Percentiles rank a stretch among this genome's conserved stretches.
Conservation (phyloP, 2,888 invertebrate genomes). For the Drosophila recens region DNA sequence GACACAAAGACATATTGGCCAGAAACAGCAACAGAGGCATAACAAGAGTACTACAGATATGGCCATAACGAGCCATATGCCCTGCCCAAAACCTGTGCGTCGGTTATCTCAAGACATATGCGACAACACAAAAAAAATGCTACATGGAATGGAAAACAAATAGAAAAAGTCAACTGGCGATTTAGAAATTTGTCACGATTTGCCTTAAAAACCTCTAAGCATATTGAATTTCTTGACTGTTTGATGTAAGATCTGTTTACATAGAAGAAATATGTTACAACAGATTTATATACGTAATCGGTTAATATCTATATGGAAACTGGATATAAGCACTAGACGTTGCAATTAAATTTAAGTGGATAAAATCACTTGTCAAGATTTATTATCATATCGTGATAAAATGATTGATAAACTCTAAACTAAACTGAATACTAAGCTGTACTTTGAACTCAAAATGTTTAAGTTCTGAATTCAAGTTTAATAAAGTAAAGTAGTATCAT, state of each 20-base stretch:
- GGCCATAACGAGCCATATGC: slow-evolving; percentile 61
- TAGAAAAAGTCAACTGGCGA: slow-evolving; percentile 22
- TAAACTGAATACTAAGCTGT: no score
- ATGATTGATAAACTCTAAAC: background rate
- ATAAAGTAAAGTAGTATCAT: no score
- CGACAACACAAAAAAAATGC: slow-evolving; percentile 8
- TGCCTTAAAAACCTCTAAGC: slow-evolving; percentile 20
- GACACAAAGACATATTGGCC: slow-evolving; percentile 30
- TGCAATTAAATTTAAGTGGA: slow-evolving; percentile 5
- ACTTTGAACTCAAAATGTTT: no score
- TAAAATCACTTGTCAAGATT: background rate
- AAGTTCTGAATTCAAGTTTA: no score
- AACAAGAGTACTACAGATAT: slow-evolving; percentile 31
- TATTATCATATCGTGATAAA: background rate
- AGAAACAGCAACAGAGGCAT: slow-evolving; percentile 10
- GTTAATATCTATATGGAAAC: slow-evolving; percentile 2
- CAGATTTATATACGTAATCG: slow-evolving; percentile 4
- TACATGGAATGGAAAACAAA: background rate
- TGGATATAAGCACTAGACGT: background rate
- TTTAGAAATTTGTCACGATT: slow-evolving; percentile 73
- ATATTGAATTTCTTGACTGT: slow-evolving; percentile 41
- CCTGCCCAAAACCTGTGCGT: slow-evolving; percentile 52
- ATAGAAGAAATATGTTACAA: background rate
- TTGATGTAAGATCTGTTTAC: slow-evolving; percentile 18
- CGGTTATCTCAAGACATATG: slow-evolving; percentile 48